A percentile compares a stretch with the other conserved stretches of the same genome.
Evolutionary conservation across 2,113 vertebrate species (phyloP).

Genomic region (Cebidichthys violaceus): DNA sequence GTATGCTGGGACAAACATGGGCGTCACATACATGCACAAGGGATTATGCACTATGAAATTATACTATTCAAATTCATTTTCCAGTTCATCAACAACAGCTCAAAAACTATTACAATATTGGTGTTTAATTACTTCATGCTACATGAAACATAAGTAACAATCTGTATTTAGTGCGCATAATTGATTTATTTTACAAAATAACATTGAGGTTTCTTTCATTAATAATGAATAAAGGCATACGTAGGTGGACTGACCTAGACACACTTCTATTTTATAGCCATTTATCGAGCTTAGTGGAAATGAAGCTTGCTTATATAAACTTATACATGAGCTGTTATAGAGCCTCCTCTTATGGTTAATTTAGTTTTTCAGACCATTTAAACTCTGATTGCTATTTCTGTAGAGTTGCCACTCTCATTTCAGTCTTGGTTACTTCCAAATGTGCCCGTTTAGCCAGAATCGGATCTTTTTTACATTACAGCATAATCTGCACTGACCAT

Average conservation of each 20-base stretch:
- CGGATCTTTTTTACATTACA: constrained; percentile 10
- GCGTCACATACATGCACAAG: constrained; percentile 34
- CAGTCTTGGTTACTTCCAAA: background rate
- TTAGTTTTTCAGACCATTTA: constrained; percentile 9
- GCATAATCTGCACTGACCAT: constrained; percentile 39
- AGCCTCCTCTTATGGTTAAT: background rate
- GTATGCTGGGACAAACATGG: constrained; percentile 45
- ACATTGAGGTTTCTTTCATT: background rate
- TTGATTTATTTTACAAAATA: background rate
- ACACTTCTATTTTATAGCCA: background rate
- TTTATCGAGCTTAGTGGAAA: background rate
- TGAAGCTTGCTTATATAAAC: background rate
- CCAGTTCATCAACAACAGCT: constrained; percentile 34
- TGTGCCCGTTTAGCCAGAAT: background rate
- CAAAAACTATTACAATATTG: constrained; percentile 7
- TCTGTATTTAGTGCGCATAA: constrained; percentile 1
- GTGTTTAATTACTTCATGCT: constrained; percentile 24
- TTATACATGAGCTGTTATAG: background rate
- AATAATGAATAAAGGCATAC: background rate
- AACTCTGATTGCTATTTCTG: constrained; percentile 27
- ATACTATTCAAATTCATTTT: constrained; percentile 56
- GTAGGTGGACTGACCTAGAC: background rate
- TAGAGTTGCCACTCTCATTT: constrained; percentile 30
- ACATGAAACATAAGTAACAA: background rate
- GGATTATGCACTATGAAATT: constrained; percentile 38